Evolutionary conservation across 2,888 invertebrate species (phyloP).

Genomic region (Lottia scabra): DNA sequence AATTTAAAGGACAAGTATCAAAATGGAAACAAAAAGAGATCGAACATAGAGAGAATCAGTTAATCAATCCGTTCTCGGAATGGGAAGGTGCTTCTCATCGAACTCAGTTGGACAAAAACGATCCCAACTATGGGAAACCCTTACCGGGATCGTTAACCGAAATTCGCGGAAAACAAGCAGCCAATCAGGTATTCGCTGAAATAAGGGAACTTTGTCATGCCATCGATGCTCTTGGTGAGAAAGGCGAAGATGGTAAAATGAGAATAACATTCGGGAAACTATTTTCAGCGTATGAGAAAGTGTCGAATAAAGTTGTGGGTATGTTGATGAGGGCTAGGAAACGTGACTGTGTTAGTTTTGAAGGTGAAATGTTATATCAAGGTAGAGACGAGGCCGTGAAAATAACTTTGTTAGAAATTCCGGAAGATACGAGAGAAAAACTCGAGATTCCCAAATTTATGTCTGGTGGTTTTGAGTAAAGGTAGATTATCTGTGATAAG

Average conservation of each 20-base stretch:
- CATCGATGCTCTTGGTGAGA: conserved; percentile 83
- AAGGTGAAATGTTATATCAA: conserved; percentile 96
- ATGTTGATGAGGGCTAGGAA: conserved; percentile 91
- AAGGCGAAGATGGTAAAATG: conserved; percentile 75
- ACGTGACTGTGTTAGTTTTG: conserved; percentile 90
- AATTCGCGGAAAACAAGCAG: conserved; percentile 87
- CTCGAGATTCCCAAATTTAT: background rate
- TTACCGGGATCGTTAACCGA: conserved; percentile 91
- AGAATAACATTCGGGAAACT: conserved; percentile 85
- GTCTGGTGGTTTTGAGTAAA: background rate
- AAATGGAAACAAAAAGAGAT: conserved; percentile 76
- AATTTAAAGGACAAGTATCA: background rate
- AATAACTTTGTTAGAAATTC: conserved; percentile 80
- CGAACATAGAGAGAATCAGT: conserved; percentile 82
- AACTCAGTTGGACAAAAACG: conserved; percentile 71
- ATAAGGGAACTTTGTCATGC: conserved; percentile 92
- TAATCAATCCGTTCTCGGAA: conserved; percentile 80
- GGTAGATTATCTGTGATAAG: too few species aligned
- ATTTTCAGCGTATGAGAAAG: conserved; percentile 89
- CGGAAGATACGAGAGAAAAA: conserved; percentile 19
- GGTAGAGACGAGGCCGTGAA: conserved; percentile 93
- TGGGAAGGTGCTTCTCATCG: conserved; percentile 64
- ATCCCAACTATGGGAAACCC: conserved; percentile 73
- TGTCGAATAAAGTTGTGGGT: conserved; percentile 95
- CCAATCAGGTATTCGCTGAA: conserved; percentile 85